These are phyloP conservation scores for Rhagophthalmus giganteus DNA, from an alignment of 2,888 invertebrate species.

Conservation along the genomic window DNA sequence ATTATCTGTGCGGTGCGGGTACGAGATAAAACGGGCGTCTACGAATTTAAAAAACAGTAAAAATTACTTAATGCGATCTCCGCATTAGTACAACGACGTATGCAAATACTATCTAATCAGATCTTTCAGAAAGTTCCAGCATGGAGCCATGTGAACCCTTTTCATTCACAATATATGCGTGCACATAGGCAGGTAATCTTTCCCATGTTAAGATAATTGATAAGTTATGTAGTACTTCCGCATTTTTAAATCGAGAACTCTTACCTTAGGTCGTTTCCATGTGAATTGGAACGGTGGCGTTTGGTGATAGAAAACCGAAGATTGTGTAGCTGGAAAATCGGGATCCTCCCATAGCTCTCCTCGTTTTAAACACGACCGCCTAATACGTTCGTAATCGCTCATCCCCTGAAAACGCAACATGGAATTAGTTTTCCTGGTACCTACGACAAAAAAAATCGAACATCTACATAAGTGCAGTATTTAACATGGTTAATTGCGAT, in stretches of 20 bases:
- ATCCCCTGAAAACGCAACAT: slow-evolving; percentile 55
- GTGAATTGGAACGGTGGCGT: slow-evolving; percentile 91
- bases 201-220: neutral
- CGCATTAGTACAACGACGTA: no score
- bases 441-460: neutral
- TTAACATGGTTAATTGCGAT: neutral
- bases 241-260: slow-evolving; percentile 25
- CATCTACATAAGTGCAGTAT: neutral
- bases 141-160: neutral
- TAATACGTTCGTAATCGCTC: slow-evolving; percentile 84
- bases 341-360: slow-evolving; percentile 88
- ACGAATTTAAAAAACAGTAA: no score
- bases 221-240: neutral
- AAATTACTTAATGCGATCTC: no score
- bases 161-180: neutral
- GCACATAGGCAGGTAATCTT: no score
- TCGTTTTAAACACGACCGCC: slow-evolving; percentile 76
- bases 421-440: neutral
- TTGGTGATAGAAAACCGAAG: slow-evolving; percentile 91
- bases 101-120: no score
- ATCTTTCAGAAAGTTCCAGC: no score
- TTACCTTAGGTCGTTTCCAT: slow-evolving; percentile 86
- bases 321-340: slow-evolving; percentile 86
- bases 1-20: no score
- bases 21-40: no score